These are phyloP conservation scores for Tyria jacobaeae DNA, from an alignment of 2,888 invertebrate species.

Conservation along the genomic window DNA sequence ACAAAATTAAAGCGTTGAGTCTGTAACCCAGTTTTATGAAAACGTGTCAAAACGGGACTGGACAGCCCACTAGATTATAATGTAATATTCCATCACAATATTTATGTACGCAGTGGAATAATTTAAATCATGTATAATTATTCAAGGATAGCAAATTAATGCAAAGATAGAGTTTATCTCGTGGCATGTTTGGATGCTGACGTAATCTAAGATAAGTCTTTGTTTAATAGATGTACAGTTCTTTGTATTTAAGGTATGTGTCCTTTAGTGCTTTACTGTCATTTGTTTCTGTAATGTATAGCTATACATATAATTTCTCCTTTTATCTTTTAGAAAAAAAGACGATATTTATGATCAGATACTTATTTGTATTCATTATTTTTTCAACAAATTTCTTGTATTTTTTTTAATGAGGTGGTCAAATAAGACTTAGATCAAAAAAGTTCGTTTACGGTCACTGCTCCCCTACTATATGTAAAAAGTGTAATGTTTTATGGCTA, in stretches of 20 bases:
- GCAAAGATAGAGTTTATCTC: slow-evolving; percentile 47
- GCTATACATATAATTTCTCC: background rate
- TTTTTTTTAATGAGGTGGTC: too few relatives aligned
- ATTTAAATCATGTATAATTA: slow-evolving; percentile 44
- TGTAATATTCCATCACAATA: slow-evolving; percentile 10
- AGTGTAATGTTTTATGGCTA: too few relatives aligned
- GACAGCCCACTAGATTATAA: slow-evolving; percentile 13
- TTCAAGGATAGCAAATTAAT: slow-evolving; percentile 39
- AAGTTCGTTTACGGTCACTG: too few relatives aligned
- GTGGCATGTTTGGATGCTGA: slow-evolving; percentile 40
- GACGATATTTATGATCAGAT: background rate
- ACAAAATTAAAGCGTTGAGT: background rate
- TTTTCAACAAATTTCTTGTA: too few relatives aligned
- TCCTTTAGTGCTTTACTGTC: background rate
- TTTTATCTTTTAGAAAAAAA: background rate
- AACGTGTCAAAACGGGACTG: slow-evolving; percentile 7
- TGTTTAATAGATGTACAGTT: slow-evolving; percentile 21
- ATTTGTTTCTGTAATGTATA: background rate
- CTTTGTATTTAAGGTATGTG: too few relatives aligned
- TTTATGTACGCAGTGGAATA: slow-evolving; percentile 38
- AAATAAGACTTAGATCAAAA: too few relatives aligned
- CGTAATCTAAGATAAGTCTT: slow-evolving; percentile 42
- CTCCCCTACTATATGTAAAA: too few relatives aligned
- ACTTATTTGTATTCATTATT: too few relatives aligned
- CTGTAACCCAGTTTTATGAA: slow-evolving; percentile 1